Evolutionary conservation across 2,113 vertebrate genomes (phyloP).

Genomic region (Nycticryphes semicollaris): DNA sequence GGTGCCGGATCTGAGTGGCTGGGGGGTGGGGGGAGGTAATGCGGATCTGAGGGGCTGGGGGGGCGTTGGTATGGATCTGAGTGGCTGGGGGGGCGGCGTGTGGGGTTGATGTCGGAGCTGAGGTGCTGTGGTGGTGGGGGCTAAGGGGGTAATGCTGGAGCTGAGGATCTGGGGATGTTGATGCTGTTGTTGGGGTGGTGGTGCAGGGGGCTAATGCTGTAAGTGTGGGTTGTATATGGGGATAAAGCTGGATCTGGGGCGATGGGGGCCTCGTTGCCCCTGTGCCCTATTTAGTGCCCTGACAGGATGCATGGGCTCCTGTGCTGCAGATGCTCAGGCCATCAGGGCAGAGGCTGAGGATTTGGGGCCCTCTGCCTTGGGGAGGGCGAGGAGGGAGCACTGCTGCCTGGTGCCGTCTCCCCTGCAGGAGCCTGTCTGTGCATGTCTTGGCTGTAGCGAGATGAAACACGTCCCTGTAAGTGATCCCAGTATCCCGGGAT

Average conservation of each 20-base stretch:
- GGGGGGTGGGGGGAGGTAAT: background rate
- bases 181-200: background rate
- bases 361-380: background rate
- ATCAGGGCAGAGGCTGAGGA: no score
- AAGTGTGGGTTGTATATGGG: background rate
- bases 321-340: background rate
- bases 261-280: background rate
- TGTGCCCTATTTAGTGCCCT: background rate
- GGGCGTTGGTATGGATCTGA: no score
- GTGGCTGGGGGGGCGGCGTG: no score
- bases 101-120: no score
- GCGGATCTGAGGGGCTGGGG: background rate
- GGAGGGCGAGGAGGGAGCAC: background rate
- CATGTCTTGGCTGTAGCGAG: background rate
- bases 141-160: background rate
- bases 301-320: background rate
- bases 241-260: background rate
- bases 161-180: background rate
- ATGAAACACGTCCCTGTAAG: background rate
- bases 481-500: accelerated
- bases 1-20: background rate
- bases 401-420: background rate
- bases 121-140: no score
- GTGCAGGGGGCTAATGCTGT: background rate
- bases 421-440: background rate